Percentiles rank a stretch among this genome's conserved stretches.
Evolutionary conservation across 1,140 invertebrate species (phyloP).

Genomic region (Penaeus vannamei): DNA sequence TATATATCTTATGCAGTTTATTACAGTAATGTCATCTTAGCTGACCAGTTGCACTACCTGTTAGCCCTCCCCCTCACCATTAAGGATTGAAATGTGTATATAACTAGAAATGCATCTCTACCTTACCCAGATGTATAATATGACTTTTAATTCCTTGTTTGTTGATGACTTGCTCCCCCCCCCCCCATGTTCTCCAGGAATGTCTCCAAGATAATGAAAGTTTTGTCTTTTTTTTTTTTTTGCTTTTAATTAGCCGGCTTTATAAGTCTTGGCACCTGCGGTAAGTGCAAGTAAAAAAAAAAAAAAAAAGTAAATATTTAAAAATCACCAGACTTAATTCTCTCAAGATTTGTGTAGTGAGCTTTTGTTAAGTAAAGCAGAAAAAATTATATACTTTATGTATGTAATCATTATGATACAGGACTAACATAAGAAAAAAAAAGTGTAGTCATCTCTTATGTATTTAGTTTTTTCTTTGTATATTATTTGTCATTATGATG

Average conservation of each 20-base stretch:
- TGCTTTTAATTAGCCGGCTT: slow-evolving; percentile 53
- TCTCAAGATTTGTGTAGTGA: background rate
- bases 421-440: too few relatives aligned
- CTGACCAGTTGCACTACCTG: background rate
- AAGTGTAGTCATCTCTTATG: too few relatives aligned
- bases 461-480: too few relatives aligned
- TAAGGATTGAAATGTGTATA: background rate
- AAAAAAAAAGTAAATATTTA: background rate
- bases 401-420: too few relatives aligned
- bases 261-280: slow-evolving; percentile 59
- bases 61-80: background rate
- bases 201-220: slow-evolving; percentile 37
- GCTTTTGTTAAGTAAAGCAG: too few relatives aligned
- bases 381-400: too few relatives aligned
- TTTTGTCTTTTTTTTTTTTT: slow-evolving; percentile 24
- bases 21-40: background rate
- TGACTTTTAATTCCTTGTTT: slow-evolving; percentile 5
- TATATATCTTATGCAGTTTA: too few relatives aligned
- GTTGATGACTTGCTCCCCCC: slow-evolving; percentile 4
- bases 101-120: background rate
- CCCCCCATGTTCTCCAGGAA: slow-evolving; percentile 19
- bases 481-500: too few relatives aligned
- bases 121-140: background rate
- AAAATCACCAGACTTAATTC: background rate
- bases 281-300: slow-evolving; percentile 22